These are phyloP conservation scores for Microtus richardsoni DNA, from an alignment of 2,113 vertebrate genomes.

Conservation along the genomic window DNA sequence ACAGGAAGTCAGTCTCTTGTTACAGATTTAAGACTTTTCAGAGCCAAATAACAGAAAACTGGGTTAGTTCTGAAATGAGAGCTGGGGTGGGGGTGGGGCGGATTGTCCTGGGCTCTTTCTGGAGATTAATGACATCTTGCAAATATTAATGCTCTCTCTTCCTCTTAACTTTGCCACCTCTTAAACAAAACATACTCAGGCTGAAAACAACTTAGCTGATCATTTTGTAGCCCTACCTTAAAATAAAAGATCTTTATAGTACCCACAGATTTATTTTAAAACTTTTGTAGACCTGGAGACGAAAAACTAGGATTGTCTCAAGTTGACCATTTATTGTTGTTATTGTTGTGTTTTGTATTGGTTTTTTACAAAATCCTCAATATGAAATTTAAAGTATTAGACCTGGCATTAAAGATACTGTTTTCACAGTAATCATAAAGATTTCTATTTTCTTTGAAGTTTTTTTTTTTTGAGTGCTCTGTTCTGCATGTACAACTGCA, in stretches of 20 bases:
- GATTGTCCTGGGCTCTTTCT: conserved; percentile 67
- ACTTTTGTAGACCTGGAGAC: conserved; percentile 17
- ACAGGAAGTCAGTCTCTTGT: conserved; percentile 87
- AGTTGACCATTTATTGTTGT: neutral
- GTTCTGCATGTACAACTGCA: neutral
- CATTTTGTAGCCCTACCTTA: conserved; percentile 52
- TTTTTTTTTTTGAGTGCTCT: neutral
- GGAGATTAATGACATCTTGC: conserved; percentile 81
- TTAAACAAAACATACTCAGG: conserved; percentile 65
- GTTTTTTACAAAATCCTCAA: conserved; percentile 23
- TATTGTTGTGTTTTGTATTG: neutral
- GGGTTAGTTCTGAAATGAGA: conserved; percentile 79
- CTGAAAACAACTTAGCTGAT: conserved; percentile 63
- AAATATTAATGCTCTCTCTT: conserved; percentile 75
- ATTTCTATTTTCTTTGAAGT: conserved; percentile 63
- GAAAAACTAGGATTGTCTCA: conserved; percentile 53
- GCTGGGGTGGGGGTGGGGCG: neutral
- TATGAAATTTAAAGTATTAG: conserved; percentile 58
- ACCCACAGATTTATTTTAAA: conserved; percentile 58
- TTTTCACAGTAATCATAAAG: conserved; percentile 49
- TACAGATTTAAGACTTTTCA: conserved; percentile 83
- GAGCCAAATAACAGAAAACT: conserved; percentile 85
- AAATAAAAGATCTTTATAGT: conserved; percentile 63
- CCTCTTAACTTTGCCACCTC: conserved; percentile 75
- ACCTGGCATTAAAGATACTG: conserved; percentile 40